Base-by-base conservation (phyloP, 2,797 vertebrate species). In the Lerista edwardsae region DNA sequence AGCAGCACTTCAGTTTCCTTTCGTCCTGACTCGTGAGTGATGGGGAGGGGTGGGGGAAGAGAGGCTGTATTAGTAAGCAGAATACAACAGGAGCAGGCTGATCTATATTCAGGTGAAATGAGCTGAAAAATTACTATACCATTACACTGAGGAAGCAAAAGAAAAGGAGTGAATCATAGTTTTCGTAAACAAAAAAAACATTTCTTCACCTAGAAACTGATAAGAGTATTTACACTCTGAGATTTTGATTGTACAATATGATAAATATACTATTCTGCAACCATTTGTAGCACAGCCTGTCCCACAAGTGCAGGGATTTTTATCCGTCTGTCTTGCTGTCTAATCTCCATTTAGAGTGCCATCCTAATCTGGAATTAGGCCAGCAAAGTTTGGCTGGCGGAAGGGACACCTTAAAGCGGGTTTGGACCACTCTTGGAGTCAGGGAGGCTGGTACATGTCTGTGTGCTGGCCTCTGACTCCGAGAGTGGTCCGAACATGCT, bases 41-140 rank as follows among this genome's bases (percentile, higher is more conserved):
- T n/a, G n/a, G n/a, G n/a, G 80, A 51, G 19, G 57, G 77, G n/a
- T n/a, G n/a, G 17, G 3, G 71, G 64, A 27, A 47, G 81, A 68
- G 36, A 36, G 44, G 23, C 57, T 1, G 0, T 71, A 59, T 82
- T 21, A 2, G 64, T 65, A 55, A 90, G 69, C 4, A 0, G 15
- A 23, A 34, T 7, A 25, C 21, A 83, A 62, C 19, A 86, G 57
- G 84, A 86, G 44, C 0, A 0, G n/a, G 4, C 80, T 80, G n/a
- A 74, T 17, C 21, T 69, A 41, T 6, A 12, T 36, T 59, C 73
- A 34, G 79, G 64, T 55, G 51, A 55, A 88, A 1, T 29, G 62
- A 89, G 71, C 14, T 86, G 79, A 86, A 93, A 88, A 83, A 85
- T 65, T 6, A 41, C 19, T 79, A 0, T 68, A 19, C 5, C 62